Conservation (phyloP, 2,797 vertebrate species). For the Pyrocephalus nanus region DNA sequence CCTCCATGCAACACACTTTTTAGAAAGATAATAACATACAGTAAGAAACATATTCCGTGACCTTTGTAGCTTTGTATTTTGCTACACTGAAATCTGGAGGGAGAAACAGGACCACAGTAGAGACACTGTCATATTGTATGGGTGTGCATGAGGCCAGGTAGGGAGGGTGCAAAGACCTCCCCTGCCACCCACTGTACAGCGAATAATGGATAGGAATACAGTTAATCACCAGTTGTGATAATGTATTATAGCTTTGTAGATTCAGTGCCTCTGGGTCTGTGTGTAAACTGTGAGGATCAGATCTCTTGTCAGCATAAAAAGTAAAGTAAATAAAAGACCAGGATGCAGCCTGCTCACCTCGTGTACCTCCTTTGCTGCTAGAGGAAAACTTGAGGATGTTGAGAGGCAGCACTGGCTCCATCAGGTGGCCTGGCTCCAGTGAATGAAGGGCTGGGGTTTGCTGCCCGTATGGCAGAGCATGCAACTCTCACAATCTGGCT, state of each 20-base stretch:
- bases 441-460: not conserved
- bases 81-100: not conserved
- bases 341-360: not conserved
- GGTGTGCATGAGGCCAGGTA: accelerated
- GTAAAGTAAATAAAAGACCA: not conserved
- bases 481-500: not conserved
- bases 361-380: not conserved
- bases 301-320: not conserved
- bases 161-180: not conserved
- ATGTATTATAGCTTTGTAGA: not conserved
- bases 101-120: not conserved
- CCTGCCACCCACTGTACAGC: accelerated
- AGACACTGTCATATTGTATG: not conserved
- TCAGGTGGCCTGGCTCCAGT: not conserved
- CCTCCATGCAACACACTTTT: not conserved
- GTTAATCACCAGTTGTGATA: not conserved
- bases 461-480: accelerated
- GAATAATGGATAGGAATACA: not conserved
- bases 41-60: not conserved
- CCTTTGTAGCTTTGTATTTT: not conserved
- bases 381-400: not conserved
- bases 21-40: not conserved
- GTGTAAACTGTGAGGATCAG: not conserved
- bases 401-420: not conserved
- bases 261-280: not conserved